Percentiles rank a stretch among this genome's conserved stretches.
These are phyloP conservation scores for Keiferia lycopersicella DNA, from an alignment of 2,888 invertebrate species.

Conservation along the genomic window DNA sequence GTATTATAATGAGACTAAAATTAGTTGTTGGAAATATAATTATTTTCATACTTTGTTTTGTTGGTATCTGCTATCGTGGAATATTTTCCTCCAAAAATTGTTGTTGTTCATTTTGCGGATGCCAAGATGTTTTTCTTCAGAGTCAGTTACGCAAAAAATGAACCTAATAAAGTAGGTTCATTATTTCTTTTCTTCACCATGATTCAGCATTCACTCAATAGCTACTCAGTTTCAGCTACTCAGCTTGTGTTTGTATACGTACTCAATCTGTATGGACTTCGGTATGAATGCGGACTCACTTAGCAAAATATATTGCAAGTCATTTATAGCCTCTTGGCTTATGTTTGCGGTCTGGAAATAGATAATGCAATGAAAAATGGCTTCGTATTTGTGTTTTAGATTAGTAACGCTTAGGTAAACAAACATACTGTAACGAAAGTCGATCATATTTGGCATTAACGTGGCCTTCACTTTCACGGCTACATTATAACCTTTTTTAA, in stretches of 20 bases:
- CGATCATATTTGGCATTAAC: too few species aligned
- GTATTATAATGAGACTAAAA: too few species aligned
- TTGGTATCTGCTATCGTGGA: too few species aligned
- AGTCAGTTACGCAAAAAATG: background rate
- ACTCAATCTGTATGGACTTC: slow-evolving; percentile 16
- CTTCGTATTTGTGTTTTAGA: background rate
- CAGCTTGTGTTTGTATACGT: too few species aligned
- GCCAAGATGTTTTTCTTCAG: too few species aligned
- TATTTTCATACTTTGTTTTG: too few species aligned
- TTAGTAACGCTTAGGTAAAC: background rate
- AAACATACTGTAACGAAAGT: too few species aligned
- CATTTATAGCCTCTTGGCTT: slow-evolving; percentile 25
- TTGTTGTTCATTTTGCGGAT: too few species aligned
- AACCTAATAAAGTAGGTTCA: background rate
- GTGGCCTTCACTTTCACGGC: too few species aligned
- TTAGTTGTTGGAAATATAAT: too few species aligned
- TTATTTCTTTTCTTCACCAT: slow-evolving; percentile 21
- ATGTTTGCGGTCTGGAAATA: background rate
- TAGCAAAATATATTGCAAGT: slow-evolving; percentile 32
- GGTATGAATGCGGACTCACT: slow-evolving; percentile 28
- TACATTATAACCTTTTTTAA: too few species aligned
- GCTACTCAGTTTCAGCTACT: background rate
- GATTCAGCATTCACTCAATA: slow-evolving; percentile 30
- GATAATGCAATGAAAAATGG: slow-evolving; percentile 2
- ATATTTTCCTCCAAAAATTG: too few species aligned